phyloP scores from a whole-genome alignment of 2,113 vertebrate genomes.

The Amblyornis subalaris region DNA sequence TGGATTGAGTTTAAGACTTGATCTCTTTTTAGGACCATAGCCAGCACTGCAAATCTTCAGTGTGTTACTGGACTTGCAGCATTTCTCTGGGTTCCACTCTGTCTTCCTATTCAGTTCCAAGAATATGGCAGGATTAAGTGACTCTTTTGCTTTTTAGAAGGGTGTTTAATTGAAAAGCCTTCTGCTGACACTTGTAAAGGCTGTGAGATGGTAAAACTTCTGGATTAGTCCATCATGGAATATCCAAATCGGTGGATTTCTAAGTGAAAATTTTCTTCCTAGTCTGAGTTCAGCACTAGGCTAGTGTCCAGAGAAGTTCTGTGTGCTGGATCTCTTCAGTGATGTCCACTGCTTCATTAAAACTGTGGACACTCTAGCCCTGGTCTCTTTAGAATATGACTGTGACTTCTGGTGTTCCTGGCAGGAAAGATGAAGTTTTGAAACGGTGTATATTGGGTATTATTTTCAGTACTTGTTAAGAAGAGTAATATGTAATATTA shows the following conservation, averaged over 20 bases:
- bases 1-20: neutral
- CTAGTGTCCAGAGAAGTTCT: neutral
- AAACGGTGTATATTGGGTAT: neutral
- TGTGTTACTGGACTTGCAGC: neutral
- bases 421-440: neutral
- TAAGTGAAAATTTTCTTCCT: neutral
- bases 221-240: neutral
- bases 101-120: neutral
- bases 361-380: neutral
- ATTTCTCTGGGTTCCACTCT: neutral
- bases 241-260: neutral
- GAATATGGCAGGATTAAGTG: neutral
- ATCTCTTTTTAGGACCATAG: neutral
- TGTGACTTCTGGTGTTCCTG: neutral
- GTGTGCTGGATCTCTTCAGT: neutral
- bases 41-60: neutral
- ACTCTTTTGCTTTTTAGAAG: neutral
- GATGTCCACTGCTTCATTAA: neutral
- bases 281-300: neutral
- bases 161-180: neutral
- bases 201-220: neutral
- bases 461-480: neutral
- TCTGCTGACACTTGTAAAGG: neutral
- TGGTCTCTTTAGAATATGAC: neutral
- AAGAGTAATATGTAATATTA: neutral